Base-by-base conservation (phyloP, 2,797 vertebrate genomes). In the Melanotaenia nigrans region DNA sequence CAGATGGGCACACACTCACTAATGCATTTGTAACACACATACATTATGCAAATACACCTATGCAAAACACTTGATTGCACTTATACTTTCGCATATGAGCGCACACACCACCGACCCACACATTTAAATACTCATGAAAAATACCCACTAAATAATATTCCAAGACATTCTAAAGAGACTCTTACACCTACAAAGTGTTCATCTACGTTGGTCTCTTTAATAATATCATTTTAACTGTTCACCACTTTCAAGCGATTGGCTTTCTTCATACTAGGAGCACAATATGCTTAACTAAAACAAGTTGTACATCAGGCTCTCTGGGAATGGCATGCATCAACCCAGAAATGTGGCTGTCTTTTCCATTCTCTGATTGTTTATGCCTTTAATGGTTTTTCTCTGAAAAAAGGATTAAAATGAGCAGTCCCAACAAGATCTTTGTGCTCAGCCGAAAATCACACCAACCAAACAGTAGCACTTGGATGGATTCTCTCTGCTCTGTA, bases 401-500 rank as follows among this genome's bases (percentile, higher is more conserved):
- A 74, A 74, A 56, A 38, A 2, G 12, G 61, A 85, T 61, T 61
- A 61, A 81, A 75, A 79, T 55, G 61, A 82, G 65, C 69, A 75
- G 76, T 51, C 62, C 75, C 61, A 75, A 81, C 70, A 51, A 75
- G 76, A 67, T n/a, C n/a, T n/a, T n/a, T n/a, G n/a, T n/a, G n/a
- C n/a, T n/a, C n/a, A n/a, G n/a, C n/a, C n/a, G n/a, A n/a, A 75
- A 78, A 63, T 66, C 78, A 47, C 45, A 47, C 64, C 61, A 68
- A 78, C 81, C 83, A 80, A 90, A 92, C 92, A 78, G 91, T 91
- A 92, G 90, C 87, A 59, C 72, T 78, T 71, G 72, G 87, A 78
- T 63, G 59, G 51, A 79, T 61, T 75, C 71, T 81, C 18, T 16
- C 45, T 62, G 22, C 72, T 77, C 68, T 71, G 66, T 47, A 20